phyloP scores from a whole-genome alignment of 2,888 invertebrate species.

The Glomeris marginata region DNA sequence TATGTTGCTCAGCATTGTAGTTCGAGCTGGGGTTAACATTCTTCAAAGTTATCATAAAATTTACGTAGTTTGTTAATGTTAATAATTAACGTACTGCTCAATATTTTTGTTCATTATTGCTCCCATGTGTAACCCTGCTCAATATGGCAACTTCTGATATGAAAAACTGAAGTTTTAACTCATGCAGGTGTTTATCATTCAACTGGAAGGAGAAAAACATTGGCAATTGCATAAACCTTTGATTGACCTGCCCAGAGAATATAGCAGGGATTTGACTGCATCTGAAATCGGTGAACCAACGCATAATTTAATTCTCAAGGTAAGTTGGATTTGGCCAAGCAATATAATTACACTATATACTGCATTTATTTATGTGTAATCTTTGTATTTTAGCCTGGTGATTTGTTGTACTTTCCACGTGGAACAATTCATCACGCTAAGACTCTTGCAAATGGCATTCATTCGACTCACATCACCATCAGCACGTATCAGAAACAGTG shows the following conservation, averaged over 20 bases:
- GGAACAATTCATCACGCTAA: conserved; percentile 13
- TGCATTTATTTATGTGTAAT: background rate
- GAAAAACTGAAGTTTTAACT: too few species aligned
- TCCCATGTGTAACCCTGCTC: too few species aligned
- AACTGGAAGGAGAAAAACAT: conserved; percentile 15
- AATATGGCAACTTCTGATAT: too few species aligned
- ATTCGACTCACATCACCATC: conserved; percentile 14
- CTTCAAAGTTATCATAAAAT: too few species aligned
- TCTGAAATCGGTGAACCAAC: conserved; percentile 11
- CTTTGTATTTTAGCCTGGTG: conserved; percentile 6
- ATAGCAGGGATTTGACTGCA: conserved; percentile 9
- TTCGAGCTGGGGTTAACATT: too few species aligned
- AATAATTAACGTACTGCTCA: too few species aligned
- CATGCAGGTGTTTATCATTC: conserved; percentile 14
- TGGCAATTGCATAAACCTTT: conserved; percentile 16
- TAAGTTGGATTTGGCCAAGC: background rate
- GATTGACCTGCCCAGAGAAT: conserved; percentile 14
- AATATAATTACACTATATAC: background rate
- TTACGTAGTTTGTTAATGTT: too few species aligned
- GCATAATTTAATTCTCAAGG: conserved; percentile 9
- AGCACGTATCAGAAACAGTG: conserved; percentile 11
- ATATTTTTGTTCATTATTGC: too few species aligned
- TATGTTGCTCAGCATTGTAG: too few species aligned
- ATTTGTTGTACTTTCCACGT: conserved; percentile 13
- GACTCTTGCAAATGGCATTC: background rate